phyloP scores from a whole-genome alignment of 1,140 invertebrate species.

The Aricia agestis region DNA sequence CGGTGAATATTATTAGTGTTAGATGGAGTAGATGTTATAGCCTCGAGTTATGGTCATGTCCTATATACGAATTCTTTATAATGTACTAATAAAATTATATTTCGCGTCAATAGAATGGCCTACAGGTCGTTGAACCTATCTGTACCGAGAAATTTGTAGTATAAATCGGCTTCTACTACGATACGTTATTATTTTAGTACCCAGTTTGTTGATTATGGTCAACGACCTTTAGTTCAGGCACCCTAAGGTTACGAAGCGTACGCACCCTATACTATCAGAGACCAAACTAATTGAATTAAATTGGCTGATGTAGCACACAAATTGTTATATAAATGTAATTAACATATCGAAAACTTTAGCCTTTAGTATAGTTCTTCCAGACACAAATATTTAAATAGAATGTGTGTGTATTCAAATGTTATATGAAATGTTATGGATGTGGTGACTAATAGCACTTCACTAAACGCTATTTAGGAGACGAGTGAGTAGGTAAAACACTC shows the following conservation, averaged over 20 bases:
- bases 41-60: slow-evolving; percentile 15
- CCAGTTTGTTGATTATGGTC: not conserved
- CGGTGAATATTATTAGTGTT: slow-evolving; percentile 21
- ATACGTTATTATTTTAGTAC: not conserved
- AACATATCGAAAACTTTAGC: slow-evolving; percentile 72
- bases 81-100: slow-evolving; percentile 8
- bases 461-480: slow-evolving; percentile 17
- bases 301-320: not conserved
- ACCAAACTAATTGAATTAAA: slow-evolving; percentile 6
- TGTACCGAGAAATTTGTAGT: not conserved
- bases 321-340: slow-evolving; percentile 41
- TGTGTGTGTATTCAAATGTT: slow-evolving; percentile 39
- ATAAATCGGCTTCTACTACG: not conserved
- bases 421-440: slow-evolving; percentile 26
- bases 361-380: slow-evolving; percentile 74
- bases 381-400: slow-evolving; percentile 49
- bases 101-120: not conserved
- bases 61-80: slow-evolving; percentile 23
- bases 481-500: not conserved
- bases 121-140: not conserved
- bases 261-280: slow-evolving; percentile 9
- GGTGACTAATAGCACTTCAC: slow-evolving; percentile 32
- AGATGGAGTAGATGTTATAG: slow-evolving; percentile 21
- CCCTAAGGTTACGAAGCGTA: slow-evolving; percentile 5
- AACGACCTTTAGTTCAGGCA: not conserved